Evolutionary conservation across 2,888 invertebrate genomes (phyloP), one percentile per base, ranked within the genome.

Genomic region (Hemaris fuciformis): DNA sequence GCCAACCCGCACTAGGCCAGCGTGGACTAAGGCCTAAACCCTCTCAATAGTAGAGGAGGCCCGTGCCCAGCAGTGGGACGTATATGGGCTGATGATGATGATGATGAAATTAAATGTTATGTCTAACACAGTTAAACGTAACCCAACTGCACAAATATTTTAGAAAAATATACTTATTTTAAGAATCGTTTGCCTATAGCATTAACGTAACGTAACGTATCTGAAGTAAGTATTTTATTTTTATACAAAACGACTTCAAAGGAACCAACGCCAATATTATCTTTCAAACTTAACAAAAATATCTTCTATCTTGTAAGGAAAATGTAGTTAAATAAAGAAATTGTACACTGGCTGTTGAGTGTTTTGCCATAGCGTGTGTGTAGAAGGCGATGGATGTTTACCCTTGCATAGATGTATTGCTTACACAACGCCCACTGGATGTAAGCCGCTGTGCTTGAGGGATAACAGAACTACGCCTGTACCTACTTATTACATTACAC

Each of bases 321-420:
- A 53, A 15, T 53, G 53, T 53, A 53, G 31, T 27, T 31, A 53
- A 53, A 53, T 53, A 53, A 31, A 53, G 53, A 31, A 31, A 53
- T 10, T 18, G 31, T 53, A 53, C 31, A 31, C 18, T 53, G 27
- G 46, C 6, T 46, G 53, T 53, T n/a, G n/a, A 25, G 46, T 46
- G 46, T 46, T 46, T 46, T 53, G 27, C 15, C 10, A 18, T 18
- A 10, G 31, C 45, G 22, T 45, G 45, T 45, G 45, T 53, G 27
- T 31, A 7, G 18, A 53, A 15, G 53, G 18, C 27, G 10, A 53
- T 45, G 45, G 22, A 22, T 53, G 53, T 53, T 53, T 53, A 27
- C 31, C 18, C 27, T 10, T 18, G 31, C 53, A 31, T 31, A 53
- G 27, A 53, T 31, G 31, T 53, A 53, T 53, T 53, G 53, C 53